Percentiles rank a stretch among this genome's conserved stretches.
These are phyloP conservation scores for Leptinotarsa rubiginosa DNA, from an alignment of 2,888 invertebrate genomes.

Conservation along the genomic window DNA sequence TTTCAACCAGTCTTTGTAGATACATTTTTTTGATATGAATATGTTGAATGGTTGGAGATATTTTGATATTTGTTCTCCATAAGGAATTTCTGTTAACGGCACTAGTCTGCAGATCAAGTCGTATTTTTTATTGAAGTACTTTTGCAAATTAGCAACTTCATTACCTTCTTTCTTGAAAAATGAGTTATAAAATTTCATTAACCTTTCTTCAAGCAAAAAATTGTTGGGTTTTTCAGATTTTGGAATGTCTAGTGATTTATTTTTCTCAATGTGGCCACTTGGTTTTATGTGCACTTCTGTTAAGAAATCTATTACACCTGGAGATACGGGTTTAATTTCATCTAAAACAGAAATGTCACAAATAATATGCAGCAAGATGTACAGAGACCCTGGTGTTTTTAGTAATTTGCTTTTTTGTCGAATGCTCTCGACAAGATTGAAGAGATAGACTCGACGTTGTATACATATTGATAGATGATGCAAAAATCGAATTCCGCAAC, in stretches of 20 bases:
- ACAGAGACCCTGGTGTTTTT: not conserved
- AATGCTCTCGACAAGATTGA: not conserved
- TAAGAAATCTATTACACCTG: constrained; percentile 71
- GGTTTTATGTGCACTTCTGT: constrained; percentile 68
- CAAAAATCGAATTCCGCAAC: too few species aligned
- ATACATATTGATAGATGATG: too few species aligned
- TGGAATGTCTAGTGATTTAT: constrained; percentile 16
- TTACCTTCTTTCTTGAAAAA: constrained; percentile 21
- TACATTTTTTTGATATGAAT: constrained; percentile 58
- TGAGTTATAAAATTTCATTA: not conserved
- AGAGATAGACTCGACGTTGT: too few species aligned
- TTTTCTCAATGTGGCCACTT: not conserved
- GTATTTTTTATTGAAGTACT: constrained; percentile 37
- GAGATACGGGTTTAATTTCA: constrained; percentile 68
- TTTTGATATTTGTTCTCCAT: constrained; percentile 36
- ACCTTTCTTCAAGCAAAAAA: constrained; percentile 1
- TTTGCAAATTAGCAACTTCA: constrained; percentile 31
- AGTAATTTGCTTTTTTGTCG: not conserved
- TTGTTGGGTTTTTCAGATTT: not conserved
- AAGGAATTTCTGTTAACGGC: constrained; percentile 44
- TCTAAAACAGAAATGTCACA: constrained; percentile 63
- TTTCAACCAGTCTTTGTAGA: constrained; percentile 50
- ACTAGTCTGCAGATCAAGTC: constrained; percentile 49
- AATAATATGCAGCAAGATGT: not conserved
- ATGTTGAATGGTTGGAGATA: constrained; percentile 62